Percentiles rank a stretch among this genome's conserved stretches.
phyloP scores from a whole-genome alignment of 2,797 vertebrate genomes.

The Eremophila alpestris region DNA sequence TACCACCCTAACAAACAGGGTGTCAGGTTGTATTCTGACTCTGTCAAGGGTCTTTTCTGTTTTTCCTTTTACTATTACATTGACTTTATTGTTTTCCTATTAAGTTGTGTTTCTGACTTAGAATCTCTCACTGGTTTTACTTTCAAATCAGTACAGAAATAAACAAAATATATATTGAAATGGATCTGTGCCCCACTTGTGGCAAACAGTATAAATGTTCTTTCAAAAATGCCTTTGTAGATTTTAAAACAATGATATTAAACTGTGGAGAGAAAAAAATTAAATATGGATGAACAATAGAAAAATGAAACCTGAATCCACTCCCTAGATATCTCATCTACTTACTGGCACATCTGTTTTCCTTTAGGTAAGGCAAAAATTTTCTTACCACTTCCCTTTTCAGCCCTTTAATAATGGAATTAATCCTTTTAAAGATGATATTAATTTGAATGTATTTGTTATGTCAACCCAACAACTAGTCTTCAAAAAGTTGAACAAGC shows the following conservation, averaged over 20 bases:
- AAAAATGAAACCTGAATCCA: neutral
- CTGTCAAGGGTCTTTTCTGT: too few species aligned
- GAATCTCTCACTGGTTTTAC: too few species aligned
- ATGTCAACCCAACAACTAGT: neutral
- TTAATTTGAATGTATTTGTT: neutral
- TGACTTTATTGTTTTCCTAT: too few species aligned
- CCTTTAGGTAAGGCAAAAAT: neutral
- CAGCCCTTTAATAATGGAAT: neutral
- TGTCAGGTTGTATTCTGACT: too few species aligned
- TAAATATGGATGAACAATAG: slow-evolving; percentile 1
- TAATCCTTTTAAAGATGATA: neutral
- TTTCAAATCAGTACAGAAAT: too few species aligned
- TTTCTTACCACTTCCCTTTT: neutral
- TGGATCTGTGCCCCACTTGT: neutral
- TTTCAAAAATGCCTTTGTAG: neutral
- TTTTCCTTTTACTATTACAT: too few species aligned
- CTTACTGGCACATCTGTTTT: neutral
- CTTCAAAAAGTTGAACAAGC: neutral
- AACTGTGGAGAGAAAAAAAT: neutral
- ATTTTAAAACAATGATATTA: neutral
- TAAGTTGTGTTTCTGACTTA: too few species aligned
- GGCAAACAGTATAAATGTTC: neutral
- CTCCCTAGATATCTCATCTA: neutral
- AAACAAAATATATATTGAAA: neutral
- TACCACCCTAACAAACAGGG: too few species aligned